phyloP scores from a whole-genome alignment of 2,797 vertebrate species.

The Tapirus indicus region DNA sequence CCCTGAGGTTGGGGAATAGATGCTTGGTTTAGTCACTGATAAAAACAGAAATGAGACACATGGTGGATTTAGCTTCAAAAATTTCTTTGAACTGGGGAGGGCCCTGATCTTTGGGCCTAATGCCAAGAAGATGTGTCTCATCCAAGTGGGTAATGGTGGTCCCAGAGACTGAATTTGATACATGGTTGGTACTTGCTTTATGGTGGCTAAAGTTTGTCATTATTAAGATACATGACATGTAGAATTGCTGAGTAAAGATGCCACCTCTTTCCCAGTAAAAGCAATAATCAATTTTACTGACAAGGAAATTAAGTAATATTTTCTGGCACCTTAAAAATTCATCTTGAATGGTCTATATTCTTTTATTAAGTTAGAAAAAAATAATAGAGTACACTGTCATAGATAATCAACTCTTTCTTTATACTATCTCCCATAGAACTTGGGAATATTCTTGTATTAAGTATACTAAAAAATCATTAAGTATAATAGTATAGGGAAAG shows the following conservation, averaged over 20 bases:
- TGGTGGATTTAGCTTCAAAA: not conserved
- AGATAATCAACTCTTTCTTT: not conserved
- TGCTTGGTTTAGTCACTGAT: not conserved
- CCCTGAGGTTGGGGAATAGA: not conserved
- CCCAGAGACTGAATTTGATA: not conserved
- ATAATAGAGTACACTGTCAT: not conserved
- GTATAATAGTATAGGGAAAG: not conserved
- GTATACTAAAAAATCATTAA: not conserved
- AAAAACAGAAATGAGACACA: not conserved
- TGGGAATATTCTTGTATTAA: not conserved
- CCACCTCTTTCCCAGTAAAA: not conserved
- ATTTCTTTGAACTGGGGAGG: not conserved
- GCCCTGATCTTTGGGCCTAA: not conserved
- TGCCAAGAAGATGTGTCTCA: not conserved
- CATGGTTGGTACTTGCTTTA: not conserved
- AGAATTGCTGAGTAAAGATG: not conserved
- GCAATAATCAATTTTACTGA: not conserved
- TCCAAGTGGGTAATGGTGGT: not conserved
- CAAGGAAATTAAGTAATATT: not conserved
- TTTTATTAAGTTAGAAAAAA: not conserved
- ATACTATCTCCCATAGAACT: not conserved
- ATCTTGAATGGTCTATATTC: not conserved
- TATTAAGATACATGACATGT: not conserved
- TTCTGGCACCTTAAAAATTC: not conserved
- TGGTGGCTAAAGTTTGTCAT: not conserved